Conservation (phyloP, 2,797 vertebrate genomes). For the Lepidocolaptes lacrymiger region DNA sequence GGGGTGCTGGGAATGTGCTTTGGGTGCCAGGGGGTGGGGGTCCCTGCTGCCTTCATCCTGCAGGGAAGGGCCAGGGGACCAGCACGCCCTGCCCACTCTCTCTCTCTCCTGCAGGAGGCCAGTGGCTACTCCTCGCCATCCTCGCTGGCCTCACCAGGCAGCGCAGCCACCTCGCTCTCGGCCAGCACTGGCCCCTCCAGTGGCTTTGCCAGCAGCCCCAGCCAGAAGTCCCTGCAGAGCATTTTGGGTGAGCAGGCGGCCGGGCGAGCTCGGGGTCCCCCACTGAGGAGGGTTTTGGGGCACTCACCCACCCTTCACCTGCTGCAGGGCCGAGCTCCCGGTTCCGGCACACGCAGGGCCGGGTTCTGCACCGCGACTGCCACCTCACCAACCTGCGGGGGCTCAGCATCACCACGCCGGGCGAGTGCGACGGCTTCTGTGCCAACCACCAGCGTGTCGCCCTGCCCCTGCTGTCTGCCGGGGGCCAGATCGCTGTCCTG, state of each 20-base stretch:
- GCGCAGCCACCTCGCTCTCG: constrained; percentile 80
- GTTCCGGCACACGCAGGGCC: constrained; percentile 89
- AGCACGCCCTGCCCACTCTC: not conserved
- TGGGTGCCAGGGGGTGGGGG: not conserved
- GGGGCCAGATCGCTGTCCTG: constrained; percentile 90
- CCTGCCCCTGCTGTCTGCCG: constrained; percentile 87
- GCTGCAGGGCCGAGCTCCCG: constrained; percentile 88
- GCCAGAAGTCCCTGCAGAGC: constrained; percentile 86
- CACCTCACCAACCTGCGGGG: constrained; percentile 93
- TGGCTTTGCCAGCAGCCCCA: constrained; percentile 87
- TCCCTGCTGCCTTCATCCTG: not conserved
- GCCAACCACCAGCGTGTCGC: constrained; percentile 84
- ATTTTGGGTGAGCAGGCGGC: constrained; percentile 82
- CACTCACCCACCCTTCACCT: accelerated
- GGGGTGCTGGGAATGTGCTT: not conserved
- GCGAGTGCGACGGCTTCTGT: constrained; percentile 92
- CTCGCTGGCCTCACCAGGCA: constrained; percentile 83
- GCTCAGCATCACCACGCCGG: constrained; percentile 93
- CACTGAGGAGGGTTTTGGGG: accelerated
- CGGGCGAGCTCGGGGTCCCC: accelerated
- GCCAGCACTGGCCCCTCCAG: constrained; percentile 87
- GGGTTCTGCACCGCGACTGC: constrained; percentile 86
- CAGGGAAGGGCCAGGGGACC: not conserved
- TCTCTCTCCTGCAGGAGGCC: constrained; percentile 60
- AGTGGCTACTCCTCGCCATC: constrained; percentile 83